Base-by-base conservation (phyloP, 2,888 invertebrate genomes). In the Xylocampa areola region DNA sequence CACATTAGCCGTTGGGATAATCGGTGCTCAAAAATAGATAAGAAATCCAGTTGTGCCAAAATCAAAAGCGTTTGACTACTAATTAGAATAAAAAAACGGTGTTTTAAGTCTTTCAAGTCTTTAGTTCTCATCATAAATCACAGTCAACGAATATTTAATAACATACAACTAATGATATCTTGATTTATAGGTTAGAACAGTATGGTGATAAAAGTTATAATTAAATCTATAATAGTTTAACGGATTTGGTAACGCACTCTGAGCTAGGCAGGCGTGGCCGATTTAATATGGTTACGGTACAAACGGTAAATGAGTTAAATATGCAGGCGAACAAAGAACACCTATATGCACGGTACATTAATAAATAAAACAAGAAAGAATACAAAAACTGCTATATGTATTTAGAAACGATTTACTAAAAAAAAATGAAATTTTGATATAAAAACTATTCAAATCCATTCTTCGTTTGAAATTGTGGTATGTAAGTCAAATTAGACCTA, bases 71-170 rank as follows among this genome's bases (percentile, higher is more conserved):
- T 62, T 59, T 32, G 21, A 29, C 17, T 48, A 33, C 17, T 11
- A 35, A 49, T 25, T 6, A 3, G 3, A 21, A 39, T 16, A 67
- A 67, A 62, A 62, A 62, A 39, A 14, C 23, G 19, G 17, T 35
- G 39, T 52, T 60, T 44, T 0, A 36, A 33, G 3, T 10, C 1
- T 25, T 1, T 8, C n/a, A 8, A 35, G 13, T 2, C 21, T n/a
- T 25, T 2, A 27, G 25, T 62, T 53, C 55, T 44, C 54, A 41
- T 45, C 48, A 33, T 72, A 68, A 72, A 68, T 69, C 68, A 69
- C 11, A 23, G 25, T 29, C 35, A 67, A 44, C 33, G 51, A 37
- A 65, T 21, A 35, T 58, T 47, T 55, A 61, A 68, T 64, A 47
- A 44, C 23, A 45, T 45, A 35, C 8, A 39, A 50, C 55, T 69